Conservation (phyloP, 2,113 vertebrate species). For the Alaudala cheleensis region DNA sequence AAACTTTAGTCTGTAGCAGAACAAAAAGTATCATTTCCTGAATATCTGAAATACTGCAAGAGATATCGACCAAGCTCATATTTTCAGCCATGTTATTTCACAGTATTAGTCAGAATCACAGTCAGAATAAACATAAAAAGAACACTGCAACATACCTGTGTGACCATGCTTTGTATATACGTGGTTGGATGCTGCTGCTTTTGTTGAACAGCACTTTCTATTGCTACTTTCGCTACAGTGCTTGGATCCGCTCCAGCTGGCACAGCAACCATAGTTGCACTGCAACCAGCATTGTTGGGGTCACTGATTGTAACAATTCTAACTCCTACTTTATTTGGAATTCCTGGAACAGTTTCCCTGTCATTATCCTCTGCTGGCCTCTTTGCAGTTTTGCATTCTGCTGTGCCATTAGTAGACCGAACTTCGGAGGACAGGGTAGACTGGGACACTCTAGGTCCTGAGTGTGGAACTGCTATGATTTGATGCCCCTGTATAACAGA, state of each 20-base stretch:
- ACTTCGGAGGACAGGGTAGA: conserved; percentile 77
- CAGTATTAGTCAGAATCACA: conserved; percentile 11
- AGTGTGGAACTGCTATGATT: conserved; percentile 79
- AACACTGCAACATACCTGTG: conserved; percentile 82
- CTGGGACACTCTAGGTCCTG: conserved; percentile 78
- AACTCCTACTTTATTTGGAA: conserved; percentile 98
- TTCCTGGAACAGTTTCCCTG: conserved; percentile 83
- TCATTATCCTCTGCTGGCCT: conserved; percentile 91
- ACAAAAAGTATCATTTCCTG: background rate
- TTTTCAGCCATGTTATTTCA: background rate
- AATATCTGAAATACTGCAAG: background rate
- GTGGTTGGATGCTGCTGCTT: conserved; percentile 88
- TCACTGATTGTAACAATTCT: conserved; percentile 99
- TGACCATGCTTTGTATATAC: conserved; percentile 81
- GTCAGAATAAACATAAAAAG: conserved; percentile 16
- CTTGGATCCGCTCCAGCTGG: conserved; percentile 97
- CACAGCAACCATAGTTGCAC: conserved; percentile 97
- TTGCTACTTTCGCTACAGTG: conserved; percentile 99
- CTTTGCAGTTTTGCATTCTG: conserved; percentile 89
- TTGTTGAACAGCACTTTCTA: conserved; percentile 97
- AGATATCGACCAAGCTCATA: background rate
- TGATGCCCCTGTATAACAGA: conserved; percentile 86
- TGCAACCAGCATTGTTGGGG: conserved; percentile 98
- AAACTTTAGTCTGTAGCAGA: background rate
- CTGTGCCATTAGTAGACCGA: conserved; percentile 87